These are phyloP conservation scores for Tenebrio molitor DNA, from an alignment of 1,140 invertebrate species.

Conservation along the genomic window DNA sequence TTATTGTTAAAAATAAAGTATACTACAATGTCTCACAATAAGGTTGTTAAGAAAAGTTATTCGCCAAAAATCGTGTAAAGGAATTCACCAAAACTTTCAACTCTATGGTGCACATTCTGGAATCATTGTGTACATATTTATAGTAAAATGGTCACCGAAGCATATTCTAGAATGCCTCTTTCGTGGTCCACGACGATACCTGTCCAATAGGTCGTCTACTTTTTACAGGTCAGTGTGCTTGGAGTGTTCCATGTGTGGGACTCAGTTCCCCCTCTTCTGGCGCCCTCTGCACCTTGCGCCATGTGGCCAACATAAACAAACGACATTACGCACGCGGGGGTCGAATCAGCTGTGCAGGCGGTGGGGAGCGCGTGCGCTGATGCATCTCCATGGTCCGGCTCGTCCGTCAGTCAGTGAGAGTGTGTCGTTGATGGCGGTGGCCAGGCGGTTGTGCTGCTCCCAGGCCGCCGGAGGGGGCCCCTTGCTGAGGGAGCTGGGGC, in stretches of 20 bases:
- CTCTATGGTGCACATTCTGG: too few relatives aligned
- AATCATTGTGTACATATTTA: too few relatives aligned
- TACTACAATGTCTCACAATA: too few relatives aligned
- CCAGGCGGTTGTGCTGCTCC: conserved; percentile 66
- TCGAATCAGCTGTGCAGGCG: conserved; percentile 62
- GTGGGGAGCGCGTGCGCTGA: conserved; percentile 53
- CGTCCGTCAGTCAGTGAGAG: conserved; percentile 61
- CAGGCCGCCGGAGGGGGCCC: conserved; percentile 60
- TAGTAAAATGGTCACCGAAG: too few relatives aligned
- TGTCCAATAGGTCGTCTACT: conserved; percentile 9
- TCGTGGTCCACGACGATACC: too few relatives aligned
- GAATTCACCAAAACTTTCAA: too few relatives aligned
- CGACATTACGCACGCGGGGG: conserved; percentile 64
- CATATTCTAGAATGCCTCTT: too few relatives aligned
- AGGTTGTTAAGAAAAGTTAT: too few relatives aligned
- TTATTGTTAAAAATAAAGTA: too few relatives aligned
- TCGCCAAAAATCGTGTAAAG: too few relatives aligned
- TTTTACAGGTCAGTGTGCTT: conserved; percentile 47
- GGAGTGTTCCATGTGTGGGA: conserved; percentile 44
- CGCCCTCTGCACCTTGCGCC: conserved; percentile 63
- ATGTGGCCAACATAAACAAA: conserved; percentile 66
- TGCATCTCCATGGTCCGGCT: conserved; percentile 11
- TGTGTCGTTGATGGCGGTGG: conserved; percentile 62
- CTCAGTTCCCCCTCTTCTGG: conserved; percentile 46
- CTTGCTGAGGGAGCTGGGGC: conserved; percentile 67